phyloP scores from a whole-genome alignment of 1,140 invertebrate species.

The Orchesella cincta region DNA sequence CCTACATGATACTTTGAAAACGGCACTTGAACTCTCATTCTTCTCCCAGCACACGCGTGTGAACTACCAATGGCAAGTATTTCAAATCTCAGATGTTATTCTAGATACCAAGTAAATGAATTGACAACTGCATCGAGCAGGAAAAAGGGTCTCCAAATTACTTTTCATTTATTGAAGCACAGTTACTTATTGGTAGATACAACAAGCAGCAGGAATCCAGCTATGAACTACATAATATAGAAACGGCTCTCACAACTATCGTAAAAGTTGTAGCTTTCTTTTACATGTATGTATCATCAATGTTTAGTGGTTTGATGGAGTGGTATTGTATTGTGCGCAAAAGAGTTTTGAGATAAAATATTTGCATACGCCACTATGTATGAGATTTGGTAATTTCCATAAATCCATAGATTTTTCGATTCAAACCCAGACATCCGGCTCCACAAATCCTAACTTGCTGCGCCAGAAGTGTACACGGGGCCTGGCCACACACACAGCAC shows the following conservation, averaged over 20 bases:
- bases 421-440: constrained; percentile 23
- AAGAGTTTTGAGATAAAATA: constrained; percentile 1
- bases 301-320: constrained; percentile 12
- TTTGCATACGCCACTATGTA: constrained; percentile 14
- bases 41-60: too few relatives aligned
- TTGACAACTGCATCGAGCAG: neutral
- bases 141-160: neutral
- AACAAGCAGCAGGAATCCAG: neutral
- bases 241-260: neutral
- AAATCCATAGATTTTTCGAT: constrained; percentile 25
- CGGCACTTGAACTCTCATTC: too few relatives aligned
- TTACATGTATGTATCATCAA: neutral
- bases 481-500: too few relatives aligned
- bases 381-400: constrained; percentile 29
- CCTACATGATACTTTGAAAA: too few relatives aligned
- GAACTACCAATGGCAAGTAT: too few relatives aligned
- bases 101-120: constrained; percentile 5
- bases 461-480: neutral
- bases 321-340: neutral
- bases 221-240: neutral
- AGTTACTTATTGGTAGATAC: neutral
- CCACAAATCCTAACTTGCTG: neutral
- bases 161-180: neutral
- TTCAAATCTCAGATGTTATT: neutral
- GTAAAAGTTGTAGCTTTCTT: neutral